Evolutionary conservation across 2,888 invertebrate genomes (phyloP).

Genomic region (Podabrus alpinus): DNA sequence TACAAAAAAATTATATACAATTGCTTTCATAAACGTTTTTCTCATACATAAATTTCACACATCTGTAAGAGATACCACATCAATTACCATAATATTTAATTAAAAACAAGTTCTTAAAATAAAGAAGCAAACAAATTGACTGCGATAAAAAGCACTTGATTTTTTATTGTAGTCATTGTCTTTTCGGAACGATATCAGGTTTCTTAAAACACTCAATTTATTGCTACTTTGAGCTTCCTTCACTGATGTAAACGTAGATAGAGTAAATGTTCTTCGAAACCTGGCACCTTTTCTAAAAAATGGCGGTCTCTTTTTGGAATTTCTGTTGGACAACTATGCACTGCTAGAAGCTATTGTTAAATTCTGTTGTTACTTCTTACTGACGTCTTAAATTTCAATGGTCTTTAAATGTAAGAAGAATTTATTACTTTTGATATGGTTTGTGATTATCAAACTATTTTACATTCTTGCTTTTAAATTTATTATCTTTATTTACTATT

Average conservation of each 20-base stretch:
- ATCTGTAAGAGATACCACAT: background rate
- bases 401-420: background rate
- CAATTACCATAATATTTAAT: background rate
- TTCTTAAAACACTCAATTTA: slow-evolving; percentile 46
- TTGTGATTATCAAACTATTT: background rate
- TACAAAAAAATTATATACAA: background rate
- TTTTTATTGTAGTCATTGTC: slow-evolving; percentile 32
- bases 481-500: background rate
- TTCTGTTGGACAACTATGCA: slow-evolving; percentile 23
- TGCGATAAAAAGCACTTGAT: slow-evolving; percentile 42
- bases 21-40: background rate
- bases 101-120: slow-evolving; percentile 21
- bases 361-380: slow-evolving; percentile 22
- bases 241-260: slow-evolving; percentile 29
- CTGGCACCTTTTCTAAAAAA: slow-evolving; percentile 44
- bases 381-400: slow-evolving; percentile 3
- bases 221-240: slow-evolving; percentile 46
- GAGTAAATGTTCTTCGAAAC: slow-evolving; percentile 40
- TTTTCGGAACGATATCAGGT: slow-evolving; percentile 36
- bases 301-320: slow-evolving; percentile 43
- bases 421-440: background rate
- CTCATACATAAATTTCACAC: background rate
- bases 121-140: slow-evolving; percentile 42
- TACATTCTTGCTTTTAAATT: background rate
- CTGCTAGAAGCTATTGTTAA: slow-evolving; percentile 26